Conservation (phyloP, 1,140 invertebrate genomes). For the Idris sp. region DNA sequence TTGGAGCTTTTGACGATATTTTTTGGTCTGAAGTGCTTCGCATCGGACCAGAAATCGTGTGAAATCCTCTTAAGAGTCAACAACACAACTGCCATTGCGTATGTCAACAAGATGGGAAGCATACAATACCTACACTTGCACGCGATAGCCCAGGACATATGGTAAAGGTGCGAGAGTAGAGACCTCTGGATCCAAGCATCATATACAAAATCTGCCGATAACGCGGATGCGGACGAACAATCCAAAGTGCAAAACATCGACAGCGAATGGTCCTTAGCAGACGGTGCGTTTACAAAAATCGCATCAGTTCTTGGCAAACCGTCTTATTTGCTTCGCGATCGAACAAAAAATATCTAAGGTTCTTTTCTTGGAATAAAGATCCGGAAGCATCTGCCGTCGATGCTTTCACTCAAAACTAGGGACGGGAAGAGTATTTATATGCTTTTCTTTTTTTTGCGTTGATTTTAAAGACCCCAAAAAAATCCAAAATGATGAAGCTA, state of each 20-base stretch:
- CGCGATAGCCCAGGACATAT: not conserved
- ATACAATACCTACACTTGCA: not conserved
- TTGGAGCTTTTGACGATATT: not conserved
- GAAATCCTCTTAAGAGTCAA: not conserved
- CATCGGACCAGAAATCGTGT: not conserved
- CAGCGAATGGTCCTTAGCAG: too few species aligned
- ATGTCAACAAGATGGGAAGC: not conserved
- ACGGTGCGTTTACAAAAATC: too few species aligned
- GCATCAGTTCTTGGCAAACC: too few species aligned
- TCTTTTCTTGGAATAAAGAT: slow-evolving; percentile 4
- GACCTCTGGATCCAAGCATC: too few species aligned
- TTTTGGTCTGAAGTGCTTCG: not conserved
- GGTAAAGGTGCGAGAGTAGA: not conserved
- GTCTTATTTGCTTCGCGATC: not conserved
- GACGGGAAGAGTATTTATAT: not conserved
- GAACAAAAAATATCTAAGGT: slow-evolving; percentile 3
- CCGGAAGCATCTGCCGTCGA: slow-evolving; percentile 5
- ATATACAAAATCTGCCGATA: too few species aligned
- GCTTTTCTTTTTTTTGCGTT: slow-evolving; percentile 4
- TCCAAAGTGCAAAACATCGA: too few species aligned
- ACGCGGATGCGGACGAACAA: too few species aligned
- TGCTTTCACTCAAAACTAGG: slow-evolving; percentile 9
- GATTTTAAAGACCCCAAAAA: not conserved
- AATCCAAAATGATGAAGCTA: slow-evolving; percentile 6
- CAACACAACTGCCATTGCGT: not conserved